Percentiles rank a stretch among this genome's conserved stretches.
These are phyloP conservation scores for Paradoxurus hermaphroditus DNA, from an alignment of 2,113 vertebrate genomes.

Conservation along the genomic window DNA sequence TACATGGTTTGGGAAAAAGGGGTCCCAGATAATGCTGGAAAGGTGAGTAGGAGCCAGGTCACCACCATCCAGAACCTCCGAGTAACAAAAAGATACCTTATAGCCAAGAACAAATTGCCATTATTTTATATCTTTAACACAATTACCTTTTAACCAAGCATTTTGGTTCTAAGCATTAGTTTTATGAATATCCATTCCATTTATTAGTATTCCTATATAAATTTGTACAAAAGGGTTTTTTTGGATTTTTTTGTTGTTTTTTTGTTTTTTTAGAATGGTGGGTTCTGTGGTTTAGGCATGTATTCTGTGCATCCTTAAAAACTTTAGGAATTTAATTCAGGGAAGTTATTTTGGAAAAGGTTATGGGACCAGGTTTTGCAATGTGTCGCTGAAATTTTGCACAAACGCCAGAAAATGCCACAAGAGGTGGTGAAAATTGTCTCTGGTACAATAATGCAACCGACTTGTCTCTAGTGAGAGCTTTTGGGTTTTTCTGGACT, in stretches of 20 bases:
- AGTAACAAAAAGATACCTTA: not conserved
- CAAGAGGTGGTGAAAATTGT: not conserved
- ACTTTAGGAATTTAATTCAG: not conserved
- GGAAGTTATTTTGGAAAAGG: not conserved
- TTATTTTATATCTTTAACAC: not conserved
- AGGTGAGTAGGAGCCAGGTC: too few species aligned
- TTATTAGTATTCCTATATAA: not conserved
- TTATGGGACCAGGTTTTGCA: not conserved
- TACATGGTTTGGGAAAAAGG: not conserved
- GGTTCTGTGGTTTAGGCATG: not conserved
- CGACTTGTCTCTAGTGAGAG: not conserved
- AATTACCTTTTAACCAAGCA: not conserved
- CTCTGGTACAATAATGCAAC: too few species aligned
- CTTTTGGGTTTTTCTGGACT: not conserved
- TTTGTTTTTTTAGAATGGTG: not conserved
- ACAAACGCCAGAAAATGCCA: not conserved
- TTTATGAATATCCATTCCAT: not conserved
- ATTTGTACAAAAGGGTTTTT: not conserved
- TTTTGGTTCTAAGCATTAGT: not conserved
- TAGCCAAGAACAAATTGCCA: not conserved
- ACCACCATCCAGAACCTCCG: not conserved
- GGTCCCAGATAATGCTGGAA: not conserved
- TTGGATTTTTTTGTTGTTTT: too few species aligned
- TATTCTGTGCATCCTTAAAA: not conserved
- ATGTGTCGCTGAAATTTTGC: not conserved